Conservation (phyloP, 1,140 invertebrate species). For the Drosophila ohnishii region DNA sequence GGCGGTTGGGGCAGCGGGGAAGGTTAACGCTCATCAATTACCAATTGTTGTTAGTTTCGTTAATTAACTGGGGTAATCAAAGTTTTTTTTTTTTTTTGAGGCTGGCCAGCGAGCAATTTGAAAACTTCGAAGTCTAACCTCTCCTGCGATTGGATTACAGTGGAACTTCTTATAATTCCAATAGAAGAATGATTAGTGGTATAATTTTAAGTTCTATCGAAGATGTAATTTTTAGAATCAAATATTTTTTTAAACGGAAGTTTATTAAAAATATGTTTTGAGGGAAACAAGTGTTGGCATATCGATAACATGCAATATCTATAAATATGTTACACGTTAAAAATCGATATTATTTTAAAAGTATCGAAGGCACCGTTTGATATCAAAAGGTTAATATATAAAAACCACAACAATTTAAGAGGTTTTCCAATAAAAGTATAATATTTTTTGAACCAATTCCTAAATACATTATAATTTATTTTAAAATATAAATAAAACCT, state of each 20-base stretch:
- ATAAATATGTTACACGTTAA: no score
- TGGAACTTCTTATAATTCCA: background rate
- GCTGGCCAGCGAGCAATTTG: constrained; percentile 13
- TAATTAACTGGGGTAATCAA: constrained; percentile 73
- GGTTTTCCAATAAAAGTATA: background rate
- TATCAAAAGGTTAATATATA: no score
- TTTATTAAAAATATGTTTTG: background rate
- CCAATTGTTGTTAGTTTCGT: constrained; percentile 65
- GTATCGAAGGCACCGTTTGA: no score
- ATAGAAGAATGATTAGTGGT: background rate
- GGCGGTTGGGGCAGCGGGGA: background rate
- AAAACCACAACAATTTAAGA: background rate
- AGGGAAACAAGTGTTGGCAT: background rate
- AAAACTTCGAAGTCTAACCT: constrained; percentile 9
- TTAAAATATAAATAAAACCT: background rate
- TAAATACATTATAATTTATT: background rate
- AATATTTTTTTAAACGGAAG: background rate
- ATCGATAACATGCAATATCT: background rate
- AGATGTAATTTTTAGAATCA: background rate
- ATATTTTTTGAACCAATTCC: background rate
- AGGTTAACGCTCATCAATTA: constrained; percentile 64
- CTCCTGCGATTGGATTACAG: constrained; percentile 3
- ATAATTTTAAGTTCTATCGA: background rate
- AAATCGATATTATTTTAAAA: no score
- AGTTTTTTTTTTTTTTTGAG: constrained; percentile 22